These are phyloP conservation scores for Aphelinus atriplicis DNA, from an alignment of 1,140 invertebrate genomes.

Conservation along the genomic window DNA sequence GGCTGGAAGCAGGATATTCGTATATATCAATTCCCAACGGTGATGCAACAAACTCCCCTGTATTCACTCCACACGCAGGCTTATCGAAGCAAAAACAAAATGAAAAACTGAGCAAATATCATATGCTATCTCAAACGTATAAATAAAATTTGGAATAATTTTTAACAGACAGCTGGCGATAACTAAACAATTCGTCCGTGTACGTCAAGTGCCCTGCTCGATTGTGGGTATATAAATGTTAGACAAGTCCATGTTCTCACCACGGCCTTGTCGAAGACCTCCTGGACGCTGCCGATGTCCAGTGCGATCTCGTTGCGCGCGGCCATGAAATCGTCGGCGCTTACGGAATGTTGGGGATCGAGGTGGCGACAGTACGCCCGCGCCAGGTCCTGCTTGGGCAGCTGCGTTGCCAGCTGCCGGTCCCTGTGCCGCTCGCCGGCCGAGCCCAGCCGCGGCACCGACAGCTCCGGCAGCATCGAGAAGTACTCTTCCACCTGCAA, in stretches of 20 bases:
- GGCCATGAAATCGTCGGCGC: constrained; percentile 87
- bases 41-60: too few relatives aligned
- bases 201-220: too few relatives aligned
- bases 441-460: constrained; percentile 80
- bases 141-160: too few relatives aligned
- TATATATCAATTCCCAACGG: too few relatives aligned
- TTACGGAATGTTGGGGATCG: constrained; percentile 77
- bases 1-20: too few relatives aligned
- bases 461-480: constrained; percentile 77
- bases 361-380: constrained; percentile 89
- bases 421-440: constrained; percentile 82
- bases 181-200: too few relatives aligned
- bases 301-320: constrained; percentile 93
- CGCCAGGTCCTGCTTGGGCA: constrained; percentile 95
- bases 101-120: too few relatives aligned
- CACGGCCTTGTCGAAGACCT: constrained; percentile 61
- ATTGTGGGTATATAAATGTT: too few relatives aligned
- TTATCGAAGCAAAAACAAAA: too few relatives aligned
- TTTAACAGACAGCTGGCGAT: too few relatives aligned
- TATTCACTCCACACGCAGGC: too few relatives aligned
- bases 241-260: constrained; percentile 56
- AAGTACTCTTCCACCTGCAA: constrained; percentile 74
- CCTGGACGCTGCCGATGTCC: constrained; percentile 86
- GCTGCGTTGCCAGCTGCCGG: constrained; percentile 85
- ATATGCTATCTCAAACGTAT: too few relatives aligned